These are phyloP conservation scores for Ecliptopera silaceata DNA, from an alignment of 2,888 invertebrate species.

Conservation along the genomic window DNA sequence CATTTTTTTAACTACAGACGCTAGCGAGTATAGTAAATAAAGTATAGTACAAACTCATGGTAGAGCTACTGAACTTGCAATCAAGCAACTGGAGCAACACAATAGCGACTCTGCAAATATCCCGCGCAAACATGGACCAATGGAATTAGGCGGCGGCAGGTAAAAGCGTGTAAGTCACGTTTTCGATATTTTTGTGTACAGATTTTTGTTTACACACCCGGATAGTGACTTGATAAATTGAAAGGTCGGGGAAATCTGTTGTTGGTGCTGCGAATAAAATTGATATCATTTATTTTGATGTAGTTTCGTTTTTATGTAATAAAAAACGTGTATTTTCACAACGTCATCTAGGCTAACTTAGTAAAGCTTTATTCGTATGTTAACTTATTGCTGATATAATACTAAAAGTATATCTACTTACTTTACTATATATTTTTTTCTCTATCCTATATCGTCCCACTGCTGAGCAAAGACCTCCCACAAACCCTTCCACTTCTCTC, in stretches of 20 bases:
- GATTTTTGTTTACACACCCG: slow-evolving; percentile 18
- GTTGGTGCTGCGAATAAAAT: slow-evolving; percentile 8
- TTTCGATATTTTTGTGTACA: slow-evolving; percentile 32
- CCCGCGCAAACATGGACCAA: slow-evolving; percentile 22
- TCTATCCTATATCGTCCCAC: too few relatives aligned
- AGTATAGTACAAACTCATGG: too few relatives aligned
- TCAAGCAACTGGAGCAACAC: slow-evolving; percentile 17
- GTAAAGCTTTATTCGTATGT: too few relatives aligned
- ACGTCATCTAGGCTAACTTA: too few relatives aligned
- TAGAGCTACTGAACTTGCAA: slow-evolving; percentile 18
- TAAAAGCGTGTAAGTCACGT: slow-evolving; percentile 30
- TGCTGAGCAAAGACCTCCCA: too few relatives aligned
- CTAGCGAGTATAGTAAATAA: too few relatives aligned
- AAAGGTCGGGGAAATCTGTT: slow-evolving; percentile 8
- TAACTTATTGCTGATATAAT: too few relatives aligned
- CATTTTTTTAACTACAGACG: too few relatives aligned
- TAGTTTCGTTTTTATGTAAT: background rate
- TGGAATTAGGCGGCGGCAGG: slow-evolving; percentile 29
- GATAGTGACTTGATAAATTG: slow-evolving; percentile 30
- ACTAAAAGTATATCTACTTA: too few relatives aligned
- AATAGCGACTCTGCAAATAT: slow-evolving; percentile 23
- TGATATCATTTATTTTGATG: slow-evolving; percentile 1
- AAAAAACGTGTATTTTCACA: too few relatives aligned
- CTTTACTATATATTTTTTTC: too few relatives aligned
- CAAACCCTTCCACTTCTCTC: too few relatives aligned